phyloP scores from a whole-genome alignment of 2,113 vertebrate genomes.

The Vicugna pacos region DNA sequence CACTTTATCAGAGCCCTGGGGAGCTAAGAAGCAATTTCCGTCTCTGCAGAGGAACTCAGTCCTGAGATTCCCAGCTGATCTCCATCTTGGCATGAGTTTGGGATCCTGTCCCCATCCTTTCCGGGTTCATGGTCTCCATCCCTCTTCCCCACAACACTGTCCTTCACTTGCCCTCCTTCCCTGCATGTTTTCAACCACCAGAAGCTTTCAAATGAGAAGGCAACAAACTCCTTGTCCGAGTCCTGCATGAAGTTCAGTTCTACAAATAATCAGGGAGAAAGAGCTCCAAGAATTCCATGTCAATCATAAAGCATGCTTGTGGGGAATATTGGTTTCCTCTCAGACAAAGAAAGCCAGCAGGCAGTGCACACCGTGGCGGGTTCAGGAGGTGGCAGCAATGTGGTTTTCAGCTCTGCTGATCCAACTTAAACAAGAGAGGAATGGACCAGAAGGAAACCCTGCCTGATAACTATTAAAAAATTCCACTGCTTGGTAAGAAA shows the following conservation, averaged over 20 bases:
- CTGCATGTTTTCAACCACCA: background rate
- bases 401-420: slow-evolving; percentile 35
- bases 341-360: background rate
- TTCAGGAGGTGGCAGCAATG: background rate
- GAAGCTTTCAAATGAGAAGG: background rate
- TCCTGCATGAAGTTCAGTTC: background rate
- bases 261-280: background rate
- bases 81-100: background rate
- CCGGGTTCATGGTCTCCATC: background rate
- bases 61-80: background rate
- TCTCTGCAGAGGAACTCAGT: background rate
- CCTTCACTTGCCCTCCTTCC: background rate
- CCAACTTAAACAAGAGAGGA: slow-evolving; percentile 54
- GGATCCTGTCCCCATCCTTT: background rate
- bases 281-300: slow-evolving; percentile 13
- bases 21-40: background rate
- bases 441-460: slow-evolving; percentile 64
- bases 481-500: slow-evolving; percentile 52
- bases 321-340: slow-evolving; percentile 49
- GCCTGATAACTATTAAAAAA: slow-evolving; percentile 61
- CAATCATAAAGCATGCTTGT: background rate
- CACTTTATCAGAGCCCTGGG: background rate
- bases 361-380: background rate
- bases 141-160: background rate
- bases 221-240: slow-evolving; percentile 5